Evolutionary conservation across 2,888 invertebrate species (phyloP).

Genomic region (Nemapogon koenigi): DNA sequence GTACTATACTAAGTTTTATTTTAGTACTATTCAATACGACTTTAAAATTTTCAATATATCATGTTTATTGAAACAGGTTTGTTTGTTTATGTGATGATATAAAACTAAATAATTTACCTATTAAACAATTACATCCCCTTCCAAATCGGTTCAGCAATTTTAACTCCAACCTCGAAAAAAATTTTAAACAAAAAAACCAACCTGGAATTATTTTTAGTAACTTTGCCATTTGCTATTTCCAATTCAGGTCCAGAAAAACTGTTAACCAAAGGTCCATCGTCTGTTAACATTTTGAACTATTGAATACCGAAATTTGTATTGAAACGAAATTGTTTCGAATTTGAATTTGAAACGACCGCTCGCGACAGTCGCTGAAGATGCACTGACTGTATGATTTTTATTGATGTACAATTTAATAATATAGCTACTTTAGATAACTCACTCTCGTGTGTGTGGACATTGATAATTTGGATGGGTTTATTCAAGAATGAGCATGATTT

Average conservation of each 20-base stretch:
- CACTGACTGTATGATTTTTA: constrained; percentile 30
- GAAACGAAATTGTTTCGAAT: constrained; percentile 1
- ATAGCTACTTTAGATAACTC: too few relatives aligned
- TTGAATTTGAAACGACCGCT: constrained; percentile 11
- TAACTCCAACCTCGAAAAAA: too few relatives aligned
- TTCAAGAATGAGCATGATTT: constrained; percentile 19
- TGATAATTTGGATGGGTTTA: constrained; percentile 48
- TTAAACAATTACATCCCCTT: too few relatives aligned
- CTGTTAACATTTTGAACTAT: constrained; percentile 36
- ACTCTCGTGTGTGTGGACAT: constrained; percentile 21
- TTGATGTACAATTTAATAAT: constrained; percentile 46
- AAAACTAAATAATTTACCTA: too few relatives aligned
- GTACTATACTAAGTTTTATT: too few relatives aligned
- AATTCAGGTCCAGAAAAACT: constrained; percentile 51
- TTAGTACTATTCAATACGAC: too few relatives aligned
- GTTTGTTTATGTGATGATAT: too few relatives aligned
- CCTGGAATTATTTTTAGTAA: constrained; percentile 49
- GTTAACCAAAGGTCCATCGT: constrained; percentile 50
- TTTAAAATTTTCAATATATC: too few relatives aligned
- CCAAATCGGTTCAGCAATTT: too few relatives aligned
- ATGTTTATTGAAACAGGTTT: too few relatives aligned
- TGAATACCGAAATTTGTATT: constrained; percentile 9
- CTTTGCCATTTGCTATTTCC: constrained; percentile 48
- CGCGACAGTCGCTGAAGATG: constrained; percentile 28
- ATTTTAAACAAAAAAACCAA: too few relatives aligned